Conservation (phyloP, 2,888 invertebrate species). For the Brachynemurus nebulosus region DNA sequence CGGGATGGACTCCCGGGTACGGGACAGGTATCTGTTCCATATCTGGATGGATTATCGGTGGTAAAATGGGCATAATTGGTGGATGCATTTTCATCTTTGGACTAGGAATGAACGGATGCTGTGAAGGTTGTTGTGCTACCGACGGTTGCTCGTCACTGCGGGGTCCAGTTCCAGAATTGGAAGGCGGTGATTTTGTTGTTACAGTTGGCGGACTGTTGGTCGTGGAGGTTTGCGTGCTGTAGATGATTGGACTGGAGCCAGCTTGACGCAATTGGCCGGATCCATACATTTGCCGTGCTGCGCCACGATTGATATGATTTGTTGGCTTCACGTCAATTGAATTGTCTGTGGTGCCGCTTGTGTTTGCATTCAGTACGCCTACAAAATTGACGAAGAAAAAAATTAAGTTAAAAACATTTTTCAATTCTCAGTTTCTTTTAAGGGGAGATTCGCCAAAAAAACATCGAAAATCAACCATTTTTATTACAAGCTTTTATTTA, state of each 20-base stretch:
- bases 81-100: constrained; percentile 5
- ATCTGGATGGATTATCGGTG: constrained; percentile 9
- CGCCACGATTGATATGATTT: constrained; percentile 35
- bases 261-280: constrained; percentile 38
- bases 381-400: too few species aligned
- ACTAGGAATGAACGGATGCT: constrained; percentile 16
- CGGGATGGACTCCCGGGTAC: constrained; percentile 4
- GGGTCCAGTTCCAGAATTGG: too few species aligned
- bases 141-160: too few species aligned
- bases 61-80: constrained; percentile 1
- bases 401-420: too few species aligned
- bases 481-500: too few species aligned
- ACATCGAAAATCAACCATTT: too few species aligned
- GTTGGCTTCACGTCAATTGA: constrained; percentile 27
- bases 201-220: constrained; percentile 11
- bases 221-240: constrained; percentile 26
- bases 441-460: too few species aligned
- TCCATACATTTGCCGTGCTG: constrained; percentile 41
- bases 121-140: constrained; percentile 11
- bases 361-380: too few species aligned
- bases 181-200: constrained; percentile 10
- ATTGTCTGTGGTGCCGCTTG: not conserved
- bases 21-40: constrained; percentile 7
- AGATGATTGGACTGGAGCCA: constrained; percentile 30
- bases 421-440: too few species aligned